Percentiles rank a stretch among this genome's conserved stretches.
Conservation (phyloP, 2,797 vertebrate genomes). For the Brachyalestes nurse region DNA sequence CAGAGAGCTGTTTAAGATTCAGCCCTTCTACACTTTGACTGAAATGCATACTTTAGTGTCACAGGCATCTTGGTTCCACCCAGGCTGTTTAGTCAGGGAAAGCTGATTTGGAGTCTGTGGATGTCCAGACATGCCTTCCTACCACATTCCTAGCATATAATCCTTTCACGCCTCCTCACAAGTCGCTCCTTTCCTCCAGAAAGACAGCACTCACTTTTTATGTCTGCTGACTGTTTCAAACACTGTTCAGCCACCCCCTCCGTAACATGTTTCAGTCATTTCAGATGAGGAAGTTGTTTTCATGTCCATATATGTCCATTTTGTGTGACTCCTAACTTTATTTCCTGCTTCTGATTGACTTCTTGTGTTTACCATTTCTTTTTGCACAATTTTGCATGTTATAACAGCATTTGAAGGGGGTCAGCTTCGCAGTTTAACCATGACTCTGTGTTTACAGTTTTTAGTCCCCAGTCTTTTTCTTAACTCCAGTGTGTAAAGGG, state of each 20-base stretch:
- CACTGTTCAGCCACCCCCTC: not conserved
- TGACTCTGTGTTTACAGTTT: too few species aligned
- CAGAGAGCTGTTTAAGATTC: not conserved
- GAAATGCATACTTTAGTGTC: not conserved
- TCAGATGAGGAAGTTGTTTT: conserved; percentile 60
- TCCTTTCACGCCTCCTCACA: conserved; percentile 4
- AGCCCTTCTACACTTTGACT: not conserved
- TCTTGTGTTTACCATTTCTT: not conserved
- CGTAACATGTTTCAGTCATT: not conserved
- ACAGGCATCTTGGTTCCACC: not conserved
- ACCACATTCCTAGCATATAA: conserved; percentile 69
- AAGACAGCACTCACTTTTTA: not conserved
- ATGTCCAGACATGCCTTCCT: conserved; percentile 73
- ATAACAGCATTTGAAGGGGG: not conserved
- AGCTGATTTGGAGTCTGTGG: conserved; percentile 13
- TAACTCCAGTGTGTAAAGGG: conserved; percentile 86
- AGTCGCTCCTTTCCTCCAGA: conserved; percentile 34
- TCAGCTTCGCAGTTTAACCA: not conserved
- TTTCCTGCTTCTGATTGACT: conserved; percentile 57
- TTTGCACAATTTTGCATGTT: not conserved
- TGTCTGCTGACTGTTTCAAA: not conserved
- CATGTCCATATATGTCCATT: conserved; percentile 67
- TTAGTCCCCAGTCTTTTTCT: conserved; percentile 65
- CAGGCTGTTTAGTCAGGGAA: not conserved
- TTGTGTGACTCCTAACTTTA: conserved; percentile 56